Conservation (phyloP, 1,140 invertebrate species). For the Linepithema humile region DNA sequence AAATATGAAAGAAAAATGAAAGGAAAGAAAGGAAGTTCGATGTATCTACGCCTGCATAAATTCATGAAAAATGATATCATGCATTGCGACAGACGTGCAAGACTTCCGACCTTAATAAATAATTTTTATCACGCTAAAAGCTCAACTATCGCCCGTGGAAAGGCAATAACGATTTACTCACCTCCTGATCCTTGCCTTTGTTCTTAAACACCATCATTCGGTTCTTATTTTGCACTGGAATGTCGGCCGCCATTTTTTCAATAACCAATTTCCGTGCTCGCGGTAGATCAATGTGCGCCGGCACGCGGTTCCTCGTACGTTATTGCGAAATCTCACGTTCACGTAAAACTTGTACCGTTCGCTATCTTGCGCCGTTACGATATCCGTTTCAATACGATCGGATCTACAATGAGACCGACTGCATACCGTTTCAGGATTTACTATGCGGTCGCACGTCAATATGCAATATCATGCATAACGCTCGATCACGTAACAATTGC, state of each 20-base stretch:
- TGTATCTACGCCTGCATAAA: background rate
- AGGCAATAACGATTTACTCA: constrained; percentile 86
- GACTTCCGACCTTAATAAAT: constrained; percentile 25
- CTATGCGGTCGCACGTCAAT: constrained; percentile 71
- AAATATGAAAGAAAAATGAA: background rate
- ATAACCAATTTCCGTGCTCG: constrained; percentile 79
- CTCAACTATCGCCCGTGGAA: background rate
- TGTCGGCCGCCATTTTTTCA: constrained; percentile 91
- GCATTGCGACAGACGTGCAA: background rate
- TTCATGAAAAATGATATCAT: constrained; percentile 37
- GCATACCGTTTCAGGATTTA: too few relatives aligned
- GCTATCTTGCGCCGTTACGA: too few relatives aligned
- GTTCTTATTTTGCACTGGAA: constrained; percentile 88
- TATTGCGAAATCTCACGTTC: constrained; percentile 42
- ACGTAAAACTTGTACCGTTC: too few relatives aligned
- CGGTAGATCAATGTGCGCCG: constrained; percentile 68
- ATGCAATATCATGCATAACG: constrained; percentile 76
- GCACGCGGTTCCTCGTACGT: constrained; percentile 54
- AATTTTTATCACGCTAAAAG: background rate
- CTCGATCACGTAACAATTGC: constrained; percentile 43
- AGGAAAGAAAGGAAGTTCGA: background rate
- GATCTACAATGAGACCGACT: too few relatives aligned
- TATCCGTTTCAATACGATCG: too few relatives aligned
- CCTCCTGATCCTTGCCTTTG: constrained; percentile 98
- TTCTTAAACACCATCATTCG: constrained; percentile 97